Base-by-base conservation (phyloP, 2,113 vertebrate genomes). In the Halcyon malimbica region DNA sequence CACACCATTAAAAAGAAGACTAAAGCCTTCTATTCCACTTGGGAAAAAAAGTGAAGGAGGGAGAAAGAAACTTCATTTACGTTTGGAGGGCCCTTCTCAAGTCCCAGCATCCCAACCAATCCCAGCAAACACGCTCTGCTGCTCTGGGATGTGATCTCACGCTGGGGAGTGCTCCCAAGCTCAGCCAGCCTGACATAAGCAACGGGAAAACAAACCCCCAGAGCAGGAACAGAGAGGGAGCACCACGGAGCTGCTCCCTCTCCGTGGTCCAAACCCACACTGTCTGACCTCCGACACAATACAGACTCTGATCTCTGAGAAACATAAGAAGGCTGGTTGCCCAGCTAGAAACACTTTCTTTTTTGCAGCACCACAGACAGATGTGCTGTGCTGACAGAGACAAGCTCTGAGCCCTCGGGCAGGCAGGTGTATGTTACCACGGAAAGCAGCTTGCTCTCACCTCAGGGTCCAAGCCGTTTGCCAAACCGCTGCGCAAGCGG, bases 41-140 rank as follows among this genome's bases (percentile, higher is more conserved):
- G 75, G 59, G 79, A 46, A 16, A 56, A 87, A 51, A 80, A 74
- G 51, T 3, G 29, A 91, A 76, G 65, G 70, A 87, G n/a, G 69
- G 48, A 84, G 50, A 91, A 91, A 64, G 60, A 54, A 87, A 37
- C 82, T 54, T 80, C 0, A 0, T 90, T 91, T 93, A 83, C 75
- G 84, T 94, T 50, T 85, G 87, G 81, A 95, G 39, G 79, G 85
- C 71, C 82, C 87, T 93, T 76, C 60, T 91, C 48, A 63, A 90
- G 64, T 21, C 78, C 31, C 29, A 39, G 68, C 9, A 94, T 65
- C 67, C 54, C 78, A 73, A 83, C 57, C 59, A 83, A 57, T 24
- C 54, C 50, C 71, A 73, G 87, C 60, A 70, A 93, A 86, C 65
- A 17, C 1, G 39, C 35, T 53, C 60, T 54, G 62, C 29, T 57